Conservation (phyloP, 2,113 vertebrate species). For the Azemiops feae region DNA sequence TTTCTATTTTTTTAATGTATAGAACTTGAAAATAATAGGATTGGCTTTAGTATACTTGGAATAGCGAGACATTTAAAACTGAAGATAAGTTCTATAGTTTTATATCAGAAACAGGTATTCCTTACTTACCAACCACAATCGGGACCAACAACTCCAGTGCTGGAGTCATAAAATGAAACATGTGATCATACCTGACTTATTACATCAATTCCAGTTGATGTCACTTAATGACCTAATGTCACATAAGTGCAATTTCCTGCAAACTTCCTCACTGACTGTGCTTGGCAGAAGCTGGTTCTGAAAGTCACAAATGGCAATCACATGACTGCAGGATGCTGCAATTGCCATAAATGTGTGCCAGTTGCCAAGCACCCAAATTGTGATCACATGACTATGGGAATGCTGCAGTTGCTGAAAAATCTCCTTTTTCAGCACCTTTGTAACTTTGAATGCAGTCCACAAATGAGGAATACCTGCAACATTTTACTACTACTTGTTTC, state of each 20-base stretch:
- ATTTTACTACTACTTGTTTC: not conserved
- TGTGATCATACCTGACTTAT: not conserved
- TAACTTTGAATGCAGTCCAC: not conserved
- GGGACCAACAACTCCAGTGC: not conserved
- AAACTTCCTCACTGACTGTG: not conserved
- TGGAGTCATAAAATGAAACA: not conserved
- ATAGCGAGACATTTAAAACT: not conserved
- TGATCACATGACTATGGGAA: not conserved
- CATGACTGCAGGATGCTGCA: not conserved
- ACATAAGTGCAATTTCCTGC: not conserved
- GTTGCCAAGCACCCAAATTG: not conserved
- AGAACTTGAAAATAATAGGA: not conserved
- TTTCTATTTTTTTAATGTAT: not conserved
- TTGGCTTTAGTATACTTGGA: too few species aligned
- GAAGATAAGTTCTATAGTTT: not conserved
- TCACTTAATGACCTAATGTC: not conserved
- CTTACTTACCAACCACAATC: not conserved
- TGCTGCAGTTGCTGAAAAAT: not conserved
- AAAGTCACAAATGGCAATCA: not conserved
- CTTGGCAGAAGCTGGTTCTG: not conserved
- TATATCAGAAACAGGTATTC: not conserved
- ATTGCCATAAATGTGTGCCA: not conserved
- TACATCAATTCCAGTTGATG: not conserved
- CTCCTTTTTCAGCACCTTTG: not conserved
- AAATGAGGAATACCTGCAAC: not conserved